Evolutionary conservation across 2,888 invertebrate species (phyloP), one percentile per base, ranked within the genome.

Genomic region (Xestobium rufovillosum): DNA sequence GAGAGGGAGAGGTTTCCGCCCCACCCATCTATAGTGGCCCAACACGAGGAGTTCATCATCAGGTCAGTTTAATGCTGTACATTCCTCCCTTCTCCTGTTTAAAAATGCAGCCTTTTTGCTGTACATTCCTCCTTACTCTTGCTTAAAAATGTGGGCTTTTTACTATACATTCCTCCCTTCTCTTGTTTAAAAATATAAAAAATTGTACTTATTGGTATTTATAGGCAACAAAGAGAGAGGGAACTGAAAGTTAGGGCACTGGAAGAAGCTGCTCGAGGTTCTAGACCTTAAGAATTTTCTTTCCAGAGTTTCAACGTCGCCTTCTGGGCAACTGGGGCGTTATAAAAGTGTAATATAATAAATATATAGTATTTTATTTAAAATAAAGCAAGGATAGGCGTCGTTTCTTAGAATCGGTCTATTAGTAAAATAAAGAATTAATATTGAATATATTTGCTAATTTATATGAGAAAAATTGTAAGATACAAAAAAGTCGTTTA

Each of bases 241-340:
- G 86, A 88, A 69, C 74, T 87, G 56, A 87, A 87, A 71, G 83
- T 87, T 59, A 76, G 87, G 58, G 85, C 84, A 48, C 70, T 87
- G 54, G 87, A 87, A 69, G 86, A 87, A 69, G 87, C 88, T 48
- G 84, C 87, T 49, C 75, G 86, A 59, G 83, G 78, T 57, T 76
- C 77, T 50, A 67, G 76, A 58, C 69, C 70, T 54, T 73, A 67
- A 64, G n/a, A n/a, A n/a, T n/a, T n/a, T n/a, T n/a, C n/a, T n/a
- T n/a, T n/a, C n/a, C n/a, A n/a, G n/a, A n/a, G n/a, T n/a, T n/a
- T n/a, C n/a, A n/a, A n/a, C n/a, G n/a, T n/a, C n/a, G n/a, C n/a
- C n/a, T n/a, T n/a, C n/a, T n/a, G n/a, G n/a, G n/a, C n/a, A n/a
- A n/a, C n/a, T n/a, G n/a, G n/a, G n/a, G n/a, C n/a, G n/a, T n/a